Evolutionary conservation across 37 sponge, comb jelly and placozoan genomes (phyloP), one percentile per base, ranked within the genome.

Genomic region (Ephydatia muelleri): DNA sequence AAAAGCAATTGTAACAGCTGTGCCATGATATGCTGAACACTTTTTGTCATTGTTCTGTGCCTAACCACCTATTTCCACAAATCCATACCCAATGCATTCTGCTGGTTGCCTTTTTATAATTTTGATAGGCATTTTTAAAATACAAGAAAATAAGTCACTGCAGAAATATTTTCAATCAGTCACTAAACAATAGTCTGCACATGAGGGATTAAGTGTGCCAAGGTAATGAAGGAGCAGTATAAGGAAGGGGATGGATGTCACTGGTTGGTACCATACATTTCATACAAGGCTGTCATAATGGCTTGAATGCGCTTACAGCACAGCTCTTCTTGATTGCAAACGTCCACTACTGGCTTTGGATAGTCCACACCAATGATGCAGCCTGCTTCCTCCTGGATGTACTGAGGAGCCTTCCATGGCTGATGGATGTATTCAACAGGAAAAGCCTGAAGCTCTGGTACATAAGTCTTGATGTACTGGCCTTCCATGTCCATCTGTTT

Each of bases 351-450:
- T 25, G 97, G 97, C 39, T 83, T 77, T 36, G 97, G 97, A 78
- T 97, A 97, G 80, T 94, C 92, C 67, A 82, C 47, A 1, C 95
- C 97, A 49, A 97, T 92, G 28, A 94, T 77, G 77, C 94, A 94
- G 19, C 86, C 88, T 32, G 94, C 94, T 33, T 87, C 67, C 70
- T 90, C 23, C 83, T 94, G 95, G 6, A 94, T 73, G 37, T 76
- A 79, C 23, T 67, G 40, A 5, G 97, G 97, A 22, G 97, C 97
- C 22, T 83, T 86, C 93, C 94, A 94, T n/a, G 97, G 97, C 13
- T 85, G 34, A 70, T 97, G 94, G 30, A 97, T 84, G 66, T 92
- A 94, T 43, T 94, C 93, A 23, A 57, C 34, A 25, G 97, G 97
- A 65, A 92, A 92, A 38, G 90, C 76, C 16, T 49, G 68, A 30